Base-by-base conservation (phyloP, 2,888 invertebrate species). In the Oscheius sp. region DNA sequence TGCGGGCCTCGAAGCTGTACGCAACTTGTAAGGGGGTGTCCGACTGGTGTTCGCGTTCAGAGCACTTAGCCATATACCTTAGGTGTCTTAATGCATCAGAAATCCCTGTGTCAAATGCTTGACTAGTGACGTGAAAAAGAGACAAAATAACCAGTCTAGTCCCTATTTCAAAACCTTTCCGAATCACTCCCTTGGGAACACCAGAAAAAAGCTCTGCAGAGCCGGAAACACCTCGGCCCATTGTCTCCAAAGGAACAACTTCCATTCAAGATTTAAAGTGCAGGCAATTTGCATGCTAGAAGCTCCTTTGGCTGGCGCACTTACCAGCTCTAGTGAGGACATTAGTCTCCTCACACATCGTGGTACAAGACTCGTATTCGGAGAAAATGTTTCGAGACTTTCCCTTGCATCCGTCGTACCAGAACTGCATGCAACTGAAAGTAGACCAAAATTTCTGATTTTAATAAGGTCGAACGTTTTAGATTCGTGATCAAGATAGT, bases 281-380 rank as follows among this genome's bases (percentile, higher is more conserved):
- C 7, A 42, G 42, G 42, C 42, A 42, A 42, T 42, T 21, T 42
- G 42, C 42, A 42, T 42, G 42, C 42, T 57, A 29, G n/a, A 50
- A 66, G 29, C 21, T n/a, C 50, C 21, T 37, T 42, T 10, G 51
- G 10, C 2, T 48, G 33, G 42, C 50, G 3, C 9, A 53, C 76
- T 47, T 33, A 87, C 87, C 81, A 32, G 87, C 84, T 79, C 87
- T 73, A 4, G 82, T 80, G 29, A 86, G 65, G 2, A 87, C 84
- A 72, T 84, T 80, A 11, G 86, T 85, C 60, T 83, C 83, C 51
- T 86, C 86, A 65, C 87, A 87, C 86, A 87, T 86, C 5, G 77
- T 53, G 42, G 82, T 78, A 73, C 87, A 87, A 9, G 87, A 85
- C n/a, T 77, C 73, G 57, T 84, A 79, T 50, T 81, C 78, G 29